phyloP scores from a whole-genome alignment of 1,140 invertebrate genomes.

The Drosophila melanogaster region Release_6_plus_ISO1_MT NT_033779.5:17907001-17907500 shows the following conservation, averaged over 20 bases:
- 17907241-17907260: conserved; percentile 5
- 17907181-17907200: conserved; percentile 19
- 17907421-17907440: conserved; percentile 48
- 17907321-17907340: conserved; percentile 57
- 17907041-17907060: too few relatives aligned
- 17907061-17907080: too few relatives aligned
- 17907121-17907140: too few relatives aligned
- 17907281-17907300: conserved; percentile 25
- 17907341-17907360: conserved; percentile 62
- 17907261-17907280: conserved; percentile 42
- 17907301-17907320: conserved; percentile 16
- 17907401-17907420: conserved; percentile 40
- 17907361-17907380: conserved; percentile 32
- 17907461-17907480: conserved; percentile 12
- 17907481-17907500: conserved; percentile 55
- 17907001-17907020: background rate
- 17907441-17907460: background rate
- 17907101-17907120: too few relatives aligned
- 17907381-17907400: conserved; percentile 11
- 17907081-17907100: too few relatives aligned
- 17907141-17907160: background rate
- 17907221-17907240: conserved; percentile 23
- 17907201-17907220: conserved; percentile 64
- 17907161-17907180: background rate
- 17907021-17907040: too few relatives aligned